These are phyloP conservation scores for Lasius fuliginosus DNA, from an alignment of 2,888 invertebrate species.

Conservation along the genomic window DNA sequence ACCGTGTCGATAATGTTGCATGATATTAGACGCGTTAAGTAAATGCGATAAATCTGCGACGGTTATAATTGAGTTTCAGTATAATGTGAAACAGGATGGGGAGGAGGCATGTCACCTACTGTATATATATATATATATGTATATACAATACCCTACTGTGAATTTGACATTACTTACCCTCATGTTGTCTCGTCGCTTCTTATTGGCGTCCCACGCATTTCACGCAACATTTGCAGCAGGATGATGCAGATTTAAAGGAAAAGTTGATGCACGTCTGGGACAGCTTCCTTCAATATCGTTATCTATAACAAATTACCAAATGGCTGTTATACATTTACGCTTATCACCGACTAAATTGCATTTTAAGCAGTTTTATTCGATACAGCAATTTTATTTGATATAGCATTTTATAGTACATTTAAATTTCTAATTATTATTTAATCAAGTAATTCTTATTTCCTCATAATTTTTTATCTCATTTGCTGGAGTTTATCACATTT, in stretches of 20 bases:
- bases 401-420: background rate
- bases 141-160: constrained; percentile 61
- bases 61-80: constrained; percentile 80
- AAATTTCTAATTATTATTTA: background rate
- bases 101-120: constrained; percentile 61
- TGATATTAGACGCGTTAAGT: constrained; percentile 80
- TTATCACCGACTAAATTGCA: background rate
- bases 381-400: too few species aligned
- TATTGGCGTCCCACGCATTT: constrained; percentile 32
- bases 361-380: background rate
- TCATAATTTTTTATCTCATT: background rate
- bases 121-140: constrained; percentile 7
- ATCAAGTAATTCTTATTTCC: background rate
- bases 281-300: constrained; percentile 71
- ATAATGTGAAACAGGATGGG: constrained; percentile 80
- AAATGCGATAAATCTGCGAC: constrained; percentile 83
- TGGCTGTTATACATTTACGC: constrained; percentile 46
- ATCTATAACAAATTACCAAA: constrained; percentile 76
- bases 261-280: background rate
- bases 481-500: background rate
- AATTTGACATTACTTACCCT: constrained; percentile 13
- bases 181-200: constrained; percentile 58
- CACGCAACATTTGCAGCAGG: constrained; percentile 50
- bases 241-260: background rate
- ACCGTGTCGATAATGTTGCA: constrained; percentile 72